Conservation (phyloP, 2,797 vertebrate species). For the Cossypha niveicapilla region DNA sequence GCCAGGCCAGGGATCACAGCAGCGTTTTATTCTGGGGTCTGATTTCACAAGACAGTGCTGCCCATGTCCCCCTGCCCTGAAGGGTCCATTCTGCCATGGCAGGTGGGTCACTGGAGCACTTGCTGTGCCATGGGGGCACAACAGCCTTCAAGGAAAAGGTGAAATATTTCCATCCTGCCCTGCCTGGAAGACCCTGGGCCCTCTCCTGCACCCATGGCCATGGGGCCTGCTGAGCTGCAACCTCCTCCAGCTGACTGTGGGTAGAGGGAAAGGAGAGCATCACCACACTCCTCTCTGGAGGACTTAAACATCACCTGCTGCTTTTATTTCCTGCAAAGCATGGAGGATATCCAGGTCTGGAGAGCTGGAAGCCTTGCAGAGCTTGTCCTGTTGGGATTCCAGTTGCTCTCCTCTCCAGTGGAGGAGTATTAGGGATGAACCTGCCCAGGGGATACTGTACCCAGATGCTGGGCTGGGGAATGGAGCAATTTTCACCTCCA, state of each 20-base stretch:
- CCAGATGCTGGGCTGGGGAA: not conserved
- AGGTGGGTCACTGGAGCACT: accelerated
- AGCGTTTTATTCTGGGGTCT: not conserved
- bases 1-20: not conserved
- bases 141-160: not conserved
- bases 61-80: not conserved
- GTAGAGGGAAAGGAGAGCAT: not conserved
- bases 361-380: not conserved
- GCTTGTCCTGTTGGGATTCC: not conserved
- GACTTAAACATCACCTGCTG: not conserved
- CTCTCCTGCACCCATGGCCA: accelerated
- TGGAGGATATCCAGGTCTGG: not conserved
- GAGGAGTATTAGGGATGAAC: not conserved
- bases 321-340: slow-evolving; percentile 53
- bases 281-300: not conserved
- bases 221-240: accelerated
- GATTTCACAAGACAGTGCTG: not conserved
- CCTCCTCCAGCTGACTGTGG: not conserved
- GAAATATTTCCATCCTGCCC: not conserved
- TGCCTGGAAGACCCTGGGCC: not conserved
- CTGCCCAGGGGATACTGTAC: not conserved
- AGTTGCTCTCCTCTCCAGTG: not conserved
- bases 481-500: not conserved
- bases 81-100: not conserved
- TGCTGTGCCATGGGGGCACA: accelerated